These are phyloP conservation scores for Henricia sp. DNA, from an alignment of 53 echinoderm and acorn worm species.

Conservation along the genomic window DNA sequence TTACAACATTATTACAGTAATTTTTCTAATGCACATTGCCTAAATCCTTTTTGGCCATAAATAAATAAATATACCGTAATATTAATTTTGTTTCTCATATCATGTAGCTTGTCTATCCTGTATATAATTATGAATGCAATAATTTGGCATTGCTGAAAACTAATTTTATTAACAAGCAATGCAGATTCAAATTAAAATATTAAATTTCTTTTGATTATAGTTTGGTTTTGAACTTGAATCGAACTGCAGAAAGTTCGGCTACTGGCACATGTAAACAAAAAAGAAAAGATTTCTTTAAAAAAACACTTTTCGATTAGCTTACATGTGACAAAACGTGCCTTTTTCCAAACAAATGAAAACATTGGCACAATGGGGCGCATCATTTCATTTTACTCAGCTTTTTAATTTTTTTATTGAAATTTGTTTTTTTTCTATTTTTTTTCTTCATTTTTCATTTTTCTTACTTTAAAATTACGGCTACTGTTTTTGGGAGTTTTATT, in stretches of 20 bases:
- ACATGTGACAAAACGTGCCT: background rate
- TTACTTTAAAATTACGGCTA: constrained; percentile 55
- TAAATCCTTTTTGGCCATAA: constrained; percentile 33
- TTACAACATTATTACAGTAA: constrained; percentile 41
- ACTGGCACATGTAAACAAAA: background rate
- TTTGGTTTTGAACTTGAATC: too few relatives aligned
- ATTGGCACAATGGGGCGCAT: background rate
- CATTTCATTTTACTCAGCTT: constrained; percentile 3
- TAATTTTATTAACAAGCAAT: too few relatives aligned
- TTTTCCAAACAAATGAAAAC: constrained; percentile 25
- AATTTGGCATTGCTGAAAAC: constrained; percentile 43
- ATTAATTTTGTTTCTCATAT: constrained; percentile 38
- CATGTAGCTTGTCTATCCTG: constrained; percentile 21
- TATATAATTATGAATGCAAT: constrained; percentile 38
- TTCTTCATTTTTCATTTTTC: background rate
- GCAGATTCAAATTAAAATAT: too few relatives aligned
- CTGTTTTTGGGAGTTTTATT: constrained; percentile 36
- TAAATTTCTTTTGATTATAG: too few relatives aligned
- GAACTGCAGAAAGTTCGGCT: too few relatives aligned
- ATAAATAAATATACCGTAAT: constrained; percentile 61
- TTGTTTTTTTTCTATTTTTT: constrained; percentile 26
- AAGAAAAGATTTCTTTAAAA: background rate
- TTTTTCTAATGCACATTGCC: constrained; percentile 37
- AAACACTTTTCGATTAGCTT: background rate
- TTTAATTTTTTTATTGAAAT: constrained; percentile 11